Percentiles rank a stretch among this genome's conserved stretches.
These are phyloP conservation scores for Oryzias celebensis DNA, from an alignment of 2,113 vertebrate species.

Conservation along the genomic window DNA sequence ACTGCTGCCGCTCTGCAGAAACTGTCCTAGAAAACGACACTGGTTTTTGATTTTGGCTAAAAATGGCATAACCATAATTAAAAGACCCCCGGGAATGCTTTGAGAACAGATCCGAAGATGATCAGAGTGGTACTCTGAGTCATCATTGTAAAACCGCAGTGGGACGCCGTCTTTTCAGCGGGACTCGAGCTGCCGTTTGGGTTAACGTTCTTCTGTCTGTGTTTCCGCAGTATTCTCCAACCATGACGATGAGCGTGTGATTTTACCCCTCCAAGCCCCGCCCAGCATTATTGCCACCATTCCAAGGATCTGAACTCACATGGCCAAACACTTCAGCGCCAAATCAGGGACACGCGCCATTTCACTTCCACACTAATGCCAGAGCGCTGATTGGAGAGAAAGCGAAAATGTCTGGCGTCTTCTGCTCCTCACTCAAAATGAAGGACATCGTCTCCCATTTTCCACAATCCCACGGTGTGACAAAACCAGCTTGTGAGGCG, in stretches of 20 bases:
- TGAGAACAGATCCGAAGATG: no score
- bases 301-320: slow-evolving; percentile 88
- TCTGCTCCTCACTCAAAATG: slow-evolving; percentile 89
- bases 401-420: slow-evolving; percentile 77
- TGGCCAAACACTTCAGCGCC: slow-evolving; percentile 84
- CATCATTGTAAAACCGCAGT: no score
- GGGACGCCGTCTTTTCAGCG: no score
- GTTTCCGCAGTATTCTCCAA: slow-evolving; percentile 92
- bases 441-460: slow-evolving; percentile 84
- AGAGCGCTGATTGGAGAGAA: slow-evolving; percentile 57
- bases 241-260: slow-evolving; percentile 99
- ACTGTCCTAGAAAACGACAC: no score
- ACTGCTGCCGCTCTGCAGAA: no score
- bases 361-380: slow-evolving; percentile 63
- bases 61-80: no score
- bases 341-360: slow-evolving; percentile 73
- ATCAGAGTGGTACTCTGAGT: no score
- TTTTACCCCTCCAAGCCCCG: slow-evolving; percentile 65
- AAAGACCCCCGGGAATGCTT: no score
- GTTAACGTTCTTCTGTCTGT: slow-evolving; percentile 49
- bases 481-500: slow-evolving; percentile 86
- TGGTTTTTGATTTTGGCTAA: no score
- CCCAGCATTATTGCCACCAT: slow-evolving; percentile 85
- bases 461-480: slow-evolving; percentile 75
- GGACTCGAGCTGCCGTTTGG: no score